Conservation (phyloP, 1,140 invertebrate genomes). For the Halictus rubicundus region DNA sequence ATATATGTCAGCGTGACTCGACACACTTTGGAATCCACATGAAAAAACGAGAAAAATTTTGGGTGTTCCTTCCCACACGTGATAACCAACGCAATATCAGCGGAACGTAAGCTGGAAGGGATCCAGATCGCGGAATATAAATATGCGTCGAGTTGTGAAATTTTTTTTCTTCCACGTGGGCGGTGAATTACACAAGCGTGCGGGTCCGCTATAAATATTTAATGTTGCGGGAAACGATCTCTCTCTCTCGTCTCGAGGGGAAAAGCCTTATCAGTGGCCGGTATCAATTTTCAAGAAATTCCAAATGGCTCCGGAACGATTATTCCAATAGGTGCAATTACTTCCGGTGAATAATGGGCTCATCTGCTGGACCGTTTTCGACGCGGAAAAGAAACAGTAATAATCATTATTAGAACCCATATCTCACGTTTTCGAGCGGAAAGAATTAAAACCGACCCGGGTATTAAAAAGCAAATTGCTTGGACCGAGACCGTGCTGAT, state of each 20-base stretch:
- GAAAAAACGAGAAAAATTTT: too few relatives aligned
- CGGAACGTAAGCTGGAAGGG: slow-evolving; percentile 29
- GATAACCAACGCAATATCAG: slow-evolving; percentile 29
- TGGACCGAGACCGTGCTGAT: too few relatives aligned
- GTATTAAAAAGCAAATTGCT: too few relatives aligned
- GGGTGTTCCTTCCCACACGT: too few relatives aligned
- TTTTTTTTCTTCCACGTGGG: not conserved
- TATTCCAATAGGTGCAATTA: not conserved
- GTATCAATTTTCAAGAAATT: not conserved
- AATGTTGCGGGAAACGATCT: not conserved
- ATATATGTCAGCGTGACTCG: too few relatives aligned
- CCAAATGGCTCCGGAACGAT: not conserved
- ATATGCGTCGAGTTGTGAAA: slow-evolving; percentile 22
- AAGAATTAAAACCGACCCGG: too few relatives aligned
- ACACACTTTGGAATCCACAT: too few relatives aligned
- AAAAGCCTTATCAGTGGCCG: not conserved
- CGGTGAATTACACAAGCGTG: not conserved
- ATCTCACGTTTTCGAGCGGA: too few relatives aligned
- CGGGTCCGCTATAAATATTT: not conserved
- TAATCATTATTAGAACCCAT: not conserved
- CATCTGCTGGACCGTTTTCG: too few relatives aligned
- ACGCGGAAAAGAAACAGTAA: not conserved
- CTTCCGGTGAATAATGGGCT: not conserved
- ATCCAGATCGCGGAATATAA: slow-evolving; percentile 45
- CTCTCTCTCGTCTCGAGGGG: not conserved